These are phyloP conservation scores for Lepus townsendii DNA, from an alignment of 2,797 vertebrate species.

Conservation along the genomic window DNA sequence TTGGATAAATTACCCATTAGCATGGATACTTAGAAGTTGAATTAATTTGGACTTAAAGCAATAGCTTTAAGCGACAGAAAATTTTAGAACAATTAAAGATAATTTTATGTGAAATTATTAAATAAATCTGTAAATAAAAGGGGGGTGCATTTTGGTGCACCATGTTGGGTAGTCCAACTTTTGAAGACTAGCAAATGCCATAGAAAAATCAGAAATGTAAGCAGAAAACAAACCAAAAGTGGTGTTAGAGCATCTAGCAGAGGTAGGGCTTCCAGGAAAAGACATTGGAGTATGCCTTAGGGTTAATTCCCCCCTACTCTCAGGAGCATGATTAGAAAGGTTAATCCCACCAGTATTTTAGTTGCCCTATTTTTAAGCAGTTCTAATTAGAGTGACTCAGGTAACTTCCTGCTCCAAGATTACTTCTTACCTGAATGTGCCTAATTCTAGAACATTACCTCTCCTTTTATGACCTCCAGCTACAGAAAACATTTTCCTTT, in stretches of 20 bases:
- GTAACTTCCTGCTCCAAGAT: slow-evolving; percentile 69
- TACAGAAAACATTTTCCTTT: slow-evolving; percentile 58
- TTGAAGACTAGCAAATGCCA: neutral
- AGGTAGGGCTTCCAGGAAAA: neutral
- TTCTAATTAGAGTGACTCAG: slow-evolving; percentile 82
- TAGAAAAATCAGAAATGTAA: neutral
- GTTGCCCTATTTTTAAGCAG: slow-evolving; percentile 81
- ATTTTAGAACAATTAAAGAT: slow-evolving; percentile 31
- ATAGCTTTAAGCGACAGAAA: slow-evolving; percentile 44
- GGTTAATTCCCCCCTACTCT: slow-evolving; percentile 55
- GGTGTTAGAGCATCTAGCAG: fast-evolving
- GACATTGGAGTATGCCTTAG: neutral
- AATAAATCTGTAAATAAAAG: slow-evolving; percentile 6
- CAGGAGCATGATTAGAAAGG: slow-evolving; percentile 49
- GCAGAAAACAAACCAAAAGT: neutral
- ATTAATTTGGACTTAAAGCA: slow-evolving; percentile 59
- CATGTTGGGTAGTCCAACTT: neutral
- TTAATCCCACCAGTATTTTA: slow-evolving; percentile 69
- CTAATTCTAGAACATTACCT: slow-evolving; percentile 82
- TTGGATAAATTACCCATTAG: slow-evolving; percentile 69
- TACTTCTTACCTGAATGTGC: slow-evolving; percentile 73
- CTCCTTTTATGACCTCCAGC: slow-evolving; percentile 69
- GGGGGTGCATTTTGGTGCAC: neutral
- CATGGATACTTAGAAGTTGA: slow-evolving; percentile 46
- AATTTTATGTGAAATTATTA: slow-evolving; percentile 55